Base-by-base conservation (phyloP, 2,888 invertebrate species). In the Pantelozetes paolii region DNA sequence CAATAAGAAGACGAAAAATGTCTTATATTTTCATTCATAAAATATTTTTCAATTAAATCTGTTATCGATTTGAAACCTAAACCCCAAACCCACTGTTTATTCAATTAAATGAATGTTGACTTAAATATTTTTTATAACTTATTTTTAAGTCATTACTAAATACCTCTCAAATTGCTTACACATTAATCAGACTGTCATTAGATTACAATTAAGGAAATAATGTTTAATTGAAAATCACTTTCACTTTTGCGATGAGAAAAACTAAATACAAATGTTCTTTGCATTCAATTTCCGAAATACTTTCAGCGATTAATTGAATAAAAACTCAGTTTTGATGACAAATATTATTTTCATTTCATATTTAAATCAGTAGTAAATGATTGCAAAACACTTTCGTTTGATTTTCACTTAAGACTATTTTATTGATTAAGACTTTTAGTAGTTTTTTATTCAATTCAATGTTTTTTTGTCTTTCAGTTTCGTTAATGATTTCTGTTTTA, bases 401-500 rank as follows among this genome's bases (percentile, higher is more conserved):
- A 50, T 45, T 50, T 50, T 23, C 50, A 50, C 50, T 50, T 50
- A 2, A 50, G 50, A 50, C 20, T 23, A 50, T 15, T 45, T 50
- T 50, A 50, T 50, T 50, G 50, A 50, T 50, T 50, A 50, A 50
- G 50, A 50, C 50, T 20, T 50, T 50, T 20, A 50, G 2, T 50
- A 9, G 18, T n/a, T 23, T 50, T 23, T 50, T 20, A n/a, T 23
- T 50, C 15, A 6, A 20, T 11, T 50, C 50, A 20, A 5, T 20
- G 2, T 8, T 20, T 50, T 20, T 50, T 15, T 50, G 5, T 50
- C 20, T 20, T 20, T 50, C 50, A 45, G n/a, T 50, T 50, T 50
- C 50, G 59, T 59, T 59, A 59, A 59, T 59, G 59, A 59, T 59
- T 59, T 59, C 23, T 26, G 2, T 59, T 59, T 59, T 59, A 30